Base-by-base conservation (phyloP, 2,113 vertebrate genomes). In the Daubentonia madagascariensis region DNA sequence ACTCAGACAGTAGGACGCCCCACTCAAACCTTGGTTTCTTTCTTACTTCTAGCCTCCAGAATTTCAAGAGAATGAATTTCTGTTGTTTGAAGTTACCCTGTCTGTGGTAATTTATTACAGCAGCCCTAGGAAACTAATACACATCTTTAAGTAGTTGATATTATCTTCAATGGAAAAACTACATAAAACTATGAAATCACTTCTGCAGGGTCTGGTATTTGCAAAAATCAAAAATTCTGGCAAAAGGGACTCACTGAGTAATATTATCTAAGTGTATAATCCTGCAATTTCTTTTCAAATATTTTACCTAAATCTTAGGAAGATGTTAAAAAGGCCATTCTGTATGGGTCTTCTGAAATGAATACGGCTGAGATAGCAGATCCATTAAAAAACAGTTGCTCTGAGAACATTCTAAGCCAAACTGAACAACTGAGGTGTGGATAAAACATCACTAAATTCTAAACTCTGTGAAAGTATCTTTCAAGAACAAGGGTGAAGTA, bases 1-100 rank as follows among this genome's bases (percentile, higher is more conserved):
- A n/a, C 20, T 30, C 1, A 8, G 50, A 23, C 35, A 6, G 8
- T 8, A 18, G 4, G 20, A 37, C 0, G 8, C 11, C 13, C 13
- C 25, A 16, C 35, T 13, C 3, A 18, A 5, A 18, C 52, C 1
- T n/a, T 25, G 14, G 9, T 28, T 37, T 11, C 52, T 59, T 30
- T 43, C 8, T 3, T 50, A 20, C 73, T 20, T 20, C 32, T 10
- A 7, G 14, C 40, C 7, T 61, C 22, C 63, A 63, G n/a, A 43
- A 61, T 4, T 28, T 10, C 16, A 52, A 18, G 48, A 80, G n/a
- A 52, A 52, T 37, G n/a, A 18, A 52, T 18, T n/a, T 35, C 18
- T 45, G 0, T 25, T 63, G 14, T 43, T 73, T 63, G 68, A 40
- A 73, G 80, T 67, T 63, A 1, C 8, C 14, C 10, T 1, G 35